Evolutionary conservation across 2,797 vertebrate species (phyloP), one percentile per base, ranked within the genome.

Genomic region (Rhadinocentrus ornatus): DNA sequence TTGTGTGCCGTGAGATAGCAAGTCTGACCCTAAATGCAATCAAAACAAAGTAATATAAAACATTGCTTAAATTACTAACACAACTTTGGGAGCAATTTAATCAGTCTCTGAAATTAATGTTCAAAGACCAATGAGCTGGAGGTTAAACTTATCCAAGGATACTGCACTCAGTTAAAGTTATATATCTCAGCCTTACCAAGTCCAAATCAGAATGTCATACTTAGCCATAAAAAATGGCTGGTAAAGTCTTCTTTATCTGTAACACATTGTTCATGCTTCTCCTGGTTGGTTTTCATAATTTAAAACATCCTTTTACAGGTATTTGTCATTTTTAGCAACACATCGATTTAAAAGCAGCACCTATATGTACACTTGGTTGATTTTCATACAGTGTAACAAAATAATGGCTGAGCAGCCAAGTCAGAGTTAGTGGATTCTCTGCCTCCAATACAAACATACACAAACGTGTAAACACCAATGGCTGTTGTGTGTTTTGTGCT

Each of bases 401-500:
- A n/a, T n/a, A 76, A 67, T 46, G 70, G 77, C 48, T 73, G 64
- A 81, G 67, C 69, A 69, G 70, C 31, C 13, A 53, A 66, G 56
- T 60, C 50, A 7, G 59, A 37, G 63, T 69, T 41, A 46, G 52
- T 26, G 39, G 58, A 73, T 73, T 56, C 60, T 67, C 62, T 50
- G 32, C 58, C 5, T 41, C 46, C n/a, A 52, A 56, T 31, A 63
- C 57, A 71, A 60, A 62, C 44, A 58, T 48, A 41, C 62, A 70
- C 24, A 58, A 16, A 50, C 29, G 56, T 70, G 65, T 69, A 46
- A 48, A 67, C 41, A 69, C 20, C 18, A 55, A 65, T 72, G 81
- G 75, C 72, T 58, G 44, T 60, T 81, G 77, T 83, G 77, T 86
- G 69, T 82, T 75, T 80, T 82, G 69, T 41, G 15, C 74, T 73